Conservation (phyloP, 2,113 vertebrate species). For the Channa argus region DNA sequence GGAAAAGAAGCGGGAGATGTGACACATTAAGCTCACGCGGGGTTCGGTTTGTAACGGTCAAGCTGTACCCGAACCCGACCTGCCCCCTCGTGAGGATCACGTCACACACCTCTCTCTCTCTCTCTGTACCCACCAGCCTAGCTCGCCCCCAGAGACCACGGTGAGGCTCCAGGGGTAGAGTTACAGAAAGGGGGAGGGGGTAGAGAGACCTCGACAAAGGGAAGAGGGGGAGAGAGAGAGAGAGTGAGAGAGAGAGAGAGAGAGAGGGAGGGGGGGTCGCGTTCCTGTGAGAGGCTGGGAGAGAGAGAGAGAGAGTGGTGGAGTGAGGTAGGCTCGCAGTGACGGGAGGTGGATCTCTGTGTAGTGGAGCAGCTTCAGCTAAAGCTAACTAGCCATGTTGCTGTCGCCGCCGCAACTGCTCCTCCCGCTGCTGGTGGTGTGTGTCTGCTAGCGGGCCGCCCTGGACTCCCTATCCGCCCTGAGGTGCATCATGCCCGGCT, state of each 20-base stretch:
- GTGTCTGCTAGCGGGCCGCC: slow-evolving; percentile 76
- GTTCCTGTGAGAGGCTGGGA: slow-evolving; percentile 39
- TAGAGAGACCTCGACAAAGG: slow-evolving; percentile 62
- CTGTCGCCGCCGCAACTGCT: slow-evolving; percentile 54
- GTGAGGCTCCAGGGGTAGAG: slow-evolving; percentile 56
- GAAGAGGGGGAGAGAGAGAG: slow-evolving; percentile 6
- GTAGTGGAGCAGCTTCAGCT: slow-evolving; percentile 60
- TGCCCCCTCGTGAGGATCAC: slow-evolving; percentile 60
- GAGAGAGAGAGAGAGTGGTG: slow-evolving; percentile 45
- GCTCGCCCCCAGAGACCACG: slow-evolving; percentile 36
- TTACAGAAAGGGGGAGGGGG: slow-evolving; percentile 57
- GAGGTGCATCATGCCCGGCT: slow-evolving; percentile 92
- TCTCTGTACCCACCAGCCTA: slow-evolving; percentile 11
- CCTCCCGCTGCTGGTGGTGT: slow-evolving; percentile 63
- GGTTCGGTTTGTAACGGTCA: not conserved
- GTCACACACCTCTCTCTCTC: slow-evolving; percentile 39
- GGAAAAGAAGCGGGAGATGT: not conserved
- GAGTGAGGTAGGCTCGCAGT: slow-evolving; percentile 50
- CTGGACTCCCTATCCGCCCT: slow-evolving; percentile 81
- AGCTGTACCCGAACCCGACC: not conserved
- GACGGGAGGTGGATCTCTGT: slow-evolving; percentile 56
- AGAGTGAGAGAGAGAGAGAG: slow-evolving; percentile 27
- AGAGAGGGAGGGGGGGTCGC: slow-evolving; percentile 37
- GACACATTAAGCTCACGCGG: not conserved
- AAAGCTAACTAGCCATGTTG: slow-evolving; percentile 80